phyloP scores from a whole-genome alignment of 2,888 invertebrate genomes.

The Cryptocheilus praepositus region DNA sequence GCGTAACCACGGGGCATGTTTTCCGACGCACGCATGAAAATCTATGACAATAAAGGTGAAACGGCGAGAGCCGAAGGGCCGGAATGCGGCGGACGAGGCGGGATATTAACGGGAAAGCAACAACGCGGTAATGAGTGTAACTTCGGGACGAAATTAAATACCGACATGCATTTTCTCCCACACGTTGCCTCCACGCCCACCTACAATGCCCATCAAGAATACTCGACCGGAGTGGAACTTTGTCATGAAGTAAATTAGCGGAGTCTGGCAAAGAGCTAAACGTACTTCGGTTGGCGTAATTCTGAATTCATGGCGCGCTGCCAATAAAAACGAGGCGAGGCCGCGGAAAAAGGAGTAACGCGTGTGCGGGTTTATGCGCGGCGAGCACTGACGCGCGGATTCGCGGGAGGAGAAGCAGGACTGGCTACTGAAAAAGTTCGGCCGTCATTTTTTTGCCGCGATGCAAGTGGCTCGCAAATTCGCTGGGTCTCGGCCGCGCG shows the following conservation, averaged over 20 bases:
- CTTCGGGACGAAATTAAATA: slow-evolving; percentile 11
- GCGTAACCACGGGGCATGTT: not conserved
- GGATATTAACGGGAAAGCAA: not conserved
- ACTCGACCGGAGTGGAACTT: slow-evolving; percentile 39
- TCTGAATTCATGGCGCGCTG: slow-evolving; percentile 52
- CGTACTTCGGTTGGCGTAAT: slow-evolving; percentile 54
- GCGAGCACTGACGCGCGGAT: not conserved
- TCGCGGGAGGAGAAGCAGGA: slow-evolving; percentile 4
- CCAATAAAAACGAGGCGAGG: slow-evolving; percentile 49
- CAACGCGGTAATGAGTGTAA: slow-evolving; percentile 14
- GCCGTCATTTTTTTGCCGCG: slow-evolving; percentile 13
- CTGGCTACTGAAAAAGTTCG: slow-evolving; percentile 35
- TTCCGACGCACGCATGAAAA: not conserved
- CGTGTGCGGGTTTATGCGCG: not conserved
- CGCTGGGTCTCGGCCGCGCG: too few species aligned
- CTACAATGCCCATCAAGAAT: slow-evolving; percentile 32
- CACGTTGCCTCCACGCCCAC: not conserved
- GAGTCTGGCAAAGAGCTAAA: slow-evolving; percentile 54
- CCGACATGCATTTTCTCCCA: slow-evolving; percentile 4
- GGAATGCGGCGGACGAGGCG: not conserved
- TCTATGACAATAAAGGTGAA: not conserved
- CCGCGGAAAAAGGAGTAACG: slow-evolving; percentile 14
- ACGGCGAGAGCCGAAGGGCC: not conserved
- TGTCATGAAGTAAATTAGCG: slow-evolving; percentile 52
- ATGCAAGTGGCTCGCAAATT: too few species aligned